Percentiles rank a stretch among this genome's conserved stretches.
Evolutionary conservation across 2,113 vertebrate species (phyloP).

Genomic region (Phycodurus eques): DNA sequence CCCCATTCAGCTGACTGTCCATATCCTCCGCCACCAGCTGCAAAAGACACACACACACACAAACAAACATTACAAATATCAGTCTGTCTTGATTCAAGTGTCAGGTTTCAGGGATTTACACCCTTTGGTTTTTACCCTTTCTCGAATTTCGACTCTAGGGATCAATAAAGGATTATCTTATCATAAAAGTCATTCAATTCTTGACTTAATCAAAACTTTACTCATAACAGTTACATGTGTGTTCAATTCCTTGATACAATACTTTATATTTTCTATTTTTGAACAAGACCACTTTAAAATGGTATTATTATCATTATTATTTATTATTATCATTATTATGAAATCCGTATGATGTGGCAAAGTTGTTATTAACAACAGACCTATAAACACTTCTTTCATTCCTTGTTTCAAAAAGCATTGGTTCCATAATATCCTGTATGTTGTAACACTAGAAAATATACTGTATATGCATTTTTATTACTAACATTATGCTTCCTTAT

Average conservation of each 20-base stretch:
- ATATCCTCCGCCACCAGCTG: slow-evolving; percentile 91
- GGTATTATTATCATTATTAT: background rate
- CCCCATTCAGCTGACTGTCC: slow-evolving; percentile 88
- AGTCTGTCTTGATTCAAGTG: background rate
- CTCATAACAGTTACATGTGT: background rate
- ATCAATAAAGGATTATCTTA: background rate
- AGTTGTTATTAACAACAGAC: background rate
- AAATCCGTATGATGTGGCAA: no score
- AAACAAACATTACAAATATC: background rate
- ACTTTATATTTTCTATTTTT: background rate
- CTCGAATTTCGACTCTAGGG: background rate
- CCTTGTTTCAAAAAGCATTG: background rate
- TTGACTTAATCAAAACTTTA: background rate
- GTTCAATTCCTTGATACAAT: background rate
- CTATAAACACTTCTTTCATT: background rate
- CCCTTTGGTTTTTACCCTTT: background rate
- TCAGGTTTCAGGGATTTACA: slow-evolving; percentile 3
- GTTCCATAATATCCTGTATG: background rate
- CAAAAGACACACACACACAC: slow-evolving; percentile 21
- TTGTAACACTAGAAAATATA: background rate
- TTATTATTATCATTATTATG: background rate
- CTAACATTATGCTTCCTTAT: background rate
- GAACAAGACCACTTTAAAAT: background rate
- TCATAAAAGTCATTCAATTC: background rate
- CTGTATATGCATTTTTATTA: background rate